Evolutionary conservation across 2,888 invertebrate species (phyloP).

Genomic region (Rhagium mordax): DNA sequence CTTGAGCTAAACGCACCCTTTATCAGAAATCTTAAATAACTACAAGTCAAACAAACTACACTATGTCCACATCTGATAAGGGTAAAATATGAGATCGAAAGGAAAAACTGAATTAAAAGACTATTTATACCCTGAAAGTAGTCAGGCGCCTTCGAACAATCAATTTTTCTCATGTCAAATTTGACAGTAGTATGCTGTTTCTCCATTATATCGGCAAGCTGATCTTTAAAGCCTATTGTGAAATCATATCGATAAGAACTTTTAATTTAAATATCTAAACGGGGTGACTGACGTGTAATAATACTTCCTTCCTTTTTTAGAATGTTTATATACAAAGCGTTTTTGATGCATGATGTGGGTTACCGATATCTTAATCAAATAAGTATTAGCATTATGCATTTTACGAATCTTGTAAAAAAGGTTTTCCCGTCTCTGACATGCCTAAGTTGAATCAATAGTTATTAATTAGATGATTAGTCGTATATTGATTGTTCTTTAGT

Average conservation of each 20-base stretch:
- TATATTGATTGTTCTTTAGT: too few species aligned
- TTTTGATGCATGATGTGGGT: constrained; percentile 5
- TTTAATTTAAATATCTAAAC: constrained; percentile 45
- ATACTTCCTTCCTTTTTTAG: constrained; percentile 43
- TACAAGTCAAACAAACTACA: constrained; percentile 61
- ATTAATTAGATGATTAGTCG: too few species aligned
- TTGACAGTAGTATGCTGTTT: constrained; percentile 47
- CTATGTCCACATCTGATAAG: constrained; percentile 58
- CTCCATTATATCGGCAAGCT: constrained; percentile 43
- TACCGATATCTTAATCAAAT: neutral
- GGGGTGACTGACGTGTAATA: constrained; percentile 36
- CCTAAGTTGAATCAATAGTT: too few species aligned
- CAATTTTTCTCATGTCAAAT: constrained; percentile 50
- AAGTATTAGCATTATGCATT: too few species aligned
- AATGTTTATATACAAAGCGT: neutral
- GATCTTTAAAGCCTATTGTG: constrained; percentile 42
- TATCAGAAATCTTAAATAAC: constrained; percentile 62
- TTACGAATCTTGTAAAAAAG: too few species aligned
- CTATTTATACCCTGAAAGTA: constrained; percentile 53
- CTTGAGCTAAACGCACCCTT: constrained; percentile 39
- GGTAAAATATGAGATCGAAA: constrained; percentile 60
- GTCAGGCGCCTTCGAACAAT: constrained; percentile 44
- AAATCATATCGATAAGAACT: constrained; percentile 41
- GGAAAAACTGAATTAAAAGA: constrained; percentile 62
- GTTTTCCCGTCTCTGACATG: too few species aligned